phyloP scores from a whole-genome alignment of 2,888 invertebrate genomes.

The Pammene fasciana region DNA sequence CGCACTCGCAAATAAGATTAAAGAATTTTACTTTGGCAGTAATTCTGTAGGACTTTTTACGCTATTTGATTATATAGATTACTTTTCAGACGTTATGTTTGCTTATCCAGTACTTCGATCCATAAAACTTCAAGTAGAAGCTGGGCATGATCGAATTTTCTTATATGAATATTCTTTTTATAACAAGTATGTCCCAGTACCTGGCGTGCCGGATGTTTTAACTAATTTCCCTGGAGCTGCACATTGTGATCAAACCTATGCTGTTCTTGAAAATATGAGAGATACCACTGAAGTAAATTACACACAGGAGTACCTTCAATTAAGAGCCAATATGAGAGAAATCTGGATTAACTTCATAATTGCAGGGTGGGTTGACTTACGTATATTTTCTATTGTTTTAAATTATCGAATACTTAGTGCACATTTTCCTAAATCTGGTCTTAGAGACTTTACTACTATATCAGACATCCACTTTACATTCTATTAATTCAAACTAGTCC shows the following conservation, averaged over 20 bases:
- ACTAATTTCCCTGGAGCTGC: slow-evolving; percentile 8
- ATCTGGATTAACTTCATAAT: slow-evolving; percentile 20
- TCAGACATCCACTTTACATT: too few relatives aligned
- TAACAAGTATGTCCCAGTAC: slow-evolving; percentile 6
- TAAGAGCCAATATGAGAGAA: slow-evolving; percentile 6
- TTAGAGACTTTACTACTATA: too few relatives aligned
- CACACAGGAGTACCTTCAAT: slow-evolving; percentile 16
- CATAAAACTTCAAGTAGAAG: slow-evolving; percentile 10
- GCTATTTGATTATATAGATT: slow-evolving; percentile 14
- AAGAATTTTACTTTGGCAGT: slow-evolving; percentile 20
- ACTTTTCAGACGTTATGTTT: slow-evolving; percentile 9
- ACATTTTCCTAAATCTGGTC: too few relatives aligned
- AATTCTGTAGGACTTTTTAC: not conserved
- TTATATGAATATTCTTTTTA: slow-evolving; percentile 15
- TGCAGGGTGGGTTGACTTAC: not conserved
- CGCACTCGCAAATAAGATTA: not conserved
- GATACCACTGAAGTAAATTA: not conserved
- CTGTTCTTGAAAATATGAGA: not conserved
- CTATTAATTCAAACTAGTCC: too few relatives aligned
- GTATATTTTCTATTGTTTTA: too few relatives aligned
- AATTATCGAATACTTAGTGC: too few relatives aligned
- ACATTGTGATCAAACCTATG: slow-evolving; percentile 14
- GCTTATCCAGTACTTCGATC: slow-evolving; percentile 9
- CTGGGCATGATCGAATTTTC: slow-evolving; percentile 1
- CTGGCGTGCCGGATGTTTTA: slow-evolving; percentile 6